These are phyloP conservation scores for Catamblyrhynchus diadema DNA, from an alignment of 2,797 vertebrate species.

Conservation along the genomic window DNA sequence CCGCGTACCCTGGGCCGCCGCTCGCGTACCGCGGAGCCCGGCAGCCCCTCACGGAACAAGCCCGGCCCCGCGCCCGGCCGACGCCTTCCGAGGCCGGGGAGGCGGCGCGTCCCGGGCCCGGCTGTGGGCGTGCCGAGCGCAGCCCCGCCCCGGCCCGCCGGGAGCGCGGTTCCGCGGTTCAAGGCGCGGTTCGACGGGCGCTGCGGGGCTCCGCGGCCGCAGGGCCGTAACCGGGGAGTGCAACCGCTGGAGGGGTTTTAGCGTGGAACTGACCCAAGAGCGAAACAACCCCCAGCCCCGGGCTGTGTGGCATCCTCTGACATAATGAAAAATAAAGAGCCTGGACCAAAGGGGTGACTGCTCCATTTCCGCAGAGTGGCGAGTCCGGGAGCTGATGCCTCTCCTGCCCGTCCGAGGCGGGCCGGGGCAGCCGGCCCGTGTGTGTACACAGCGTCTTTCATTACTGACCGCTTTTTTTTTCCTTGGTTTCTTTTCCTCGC, in stretches of 20 bases:
- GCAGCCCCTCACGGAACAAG: rapidly evolving
- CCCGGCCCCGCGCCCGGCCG: rapidly evolving
- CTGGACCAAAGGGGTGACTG: rapidly evolving
- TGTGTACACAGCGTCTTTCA: not conserved
- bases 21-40: not conserved
- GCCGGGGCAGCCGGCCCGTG: not conserved
- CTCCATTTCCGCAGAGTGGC: not conserved
- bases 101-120: not conserved
- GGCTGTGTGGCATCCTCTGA: not conserved
- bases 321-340: not conserved
- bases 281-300: rapidly evolving
- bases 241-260: rapidly evolving
- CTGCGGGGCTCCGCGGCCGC: not conserved
- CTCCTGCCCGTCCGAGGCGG: not conserved
- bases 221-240: rapidly evolving
- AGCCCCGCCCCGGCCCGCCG: not conserved
- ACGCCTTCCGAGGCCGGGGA: rapidly evolving
- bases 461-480: too few relatives aligned
- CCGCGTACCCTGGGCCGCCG: not conserved
- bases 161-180: rapidly evolving
- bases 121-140: not conserved
- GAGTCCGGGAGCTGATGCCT: not conserved
- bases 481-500: not conserved
- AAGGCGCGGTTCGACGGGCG: not conserved
- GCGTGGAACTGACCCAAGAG: not conserved